Percentiles rank a stretch among this genome's conserved stretches.
Conservation (phyloP, 2,113 vertebrate genomes). For the Columbina picui region DNA sequence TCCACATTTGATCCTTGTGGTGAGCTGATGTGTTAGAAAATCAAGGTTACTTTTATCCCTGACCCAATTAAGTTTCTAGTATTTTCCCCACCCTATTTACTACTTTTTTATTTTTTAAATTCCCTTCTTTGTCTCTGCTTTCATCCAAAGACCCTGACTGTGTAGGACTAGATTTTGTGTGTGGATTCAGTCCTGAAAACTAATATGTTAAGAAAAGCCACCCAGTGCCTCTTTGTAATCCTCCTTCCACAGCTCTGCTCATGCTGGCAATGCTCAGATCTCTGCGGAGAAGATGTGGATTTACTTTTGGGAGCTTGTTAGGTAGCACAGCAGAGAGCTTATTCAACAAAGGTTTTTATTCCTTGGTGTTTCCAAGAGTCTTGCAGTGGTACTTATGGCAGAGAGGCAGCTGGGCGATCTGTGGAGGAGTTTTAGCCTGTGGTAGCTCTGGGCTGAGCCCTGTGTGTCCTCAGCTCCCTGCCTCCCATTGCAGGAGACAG, state of each 20-base stretch:
- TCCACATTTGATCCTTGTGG: not conserved
- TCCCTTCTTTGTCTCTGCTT: not conserved
- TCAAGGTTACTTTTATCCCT: not conserved
- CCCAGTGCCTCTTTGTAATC: not conserved
- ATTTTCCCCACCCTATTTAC: too few species aligned
- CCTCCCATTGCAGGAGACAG: not conserved
- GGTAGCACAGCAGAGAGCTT: not conserved
- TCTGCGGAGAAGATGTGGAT: not conserved
- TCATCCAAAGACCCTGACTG: not conserved
- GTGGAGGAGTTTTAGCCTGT: not conserved
- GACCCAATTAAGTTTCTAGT: not conserved
- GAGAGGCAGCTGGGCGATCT: not conserved
- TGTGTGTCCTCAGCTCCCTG: not conserved
- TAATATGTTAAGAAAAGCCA: not conserved
- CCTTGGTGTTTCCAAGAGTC: not conserved
- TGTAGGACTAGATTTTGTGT: not conserved
- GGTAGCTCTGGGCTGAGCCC: not conserved
- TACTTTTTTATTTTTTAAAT: not conserved
- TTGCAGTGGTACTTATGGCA: not conserved
- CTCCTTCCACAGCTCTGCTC: not conserved
- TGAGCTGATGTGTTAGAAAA: slow-evolving; percentile 1
- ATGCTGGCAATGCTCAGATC: not conserved
- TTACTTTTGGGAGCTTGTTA: slow-evolving; percentile 13
- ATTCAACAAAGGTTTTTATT: not conserved
- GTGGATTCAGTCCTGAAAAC: not conserved